Conservation (phyloP, 2,113 vertebrate genomes). For the Gymnogyps californianus region DNA sequence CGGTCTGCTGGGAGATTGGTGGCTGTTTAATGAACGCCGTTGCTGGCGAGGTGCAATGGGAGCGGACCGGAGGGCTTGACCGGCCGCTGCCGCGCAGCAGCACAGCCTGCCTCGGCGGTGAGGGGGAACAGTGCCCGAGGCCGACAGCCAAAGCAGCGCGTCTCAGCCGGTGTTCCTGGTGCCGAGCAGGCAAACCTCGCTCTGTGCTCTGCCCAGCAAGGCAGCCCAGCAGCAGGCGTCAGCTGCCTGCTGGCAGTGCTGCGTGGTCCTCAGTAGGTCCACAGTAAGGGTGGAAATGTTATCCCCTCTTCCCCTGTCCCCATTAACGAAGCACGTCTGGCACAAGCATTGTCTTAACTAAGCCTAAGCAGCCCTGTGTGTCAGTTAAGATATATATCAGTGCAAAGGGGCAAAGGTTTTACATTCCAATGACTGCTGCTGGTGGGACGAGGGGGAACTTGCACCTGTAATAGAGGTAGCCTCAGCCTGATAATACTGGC, state of each 20-base stretch:
- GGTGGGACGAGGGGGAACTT: neutral
- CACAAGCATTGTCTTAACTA: neutral
- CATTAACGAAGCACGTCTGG: too few relatives aligned
- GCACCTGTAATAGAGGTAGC: neutral
- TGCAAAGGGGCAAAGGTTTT: neutral
- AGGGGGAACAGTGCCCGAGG: neutral
- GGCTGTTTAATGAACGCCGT: neutral
- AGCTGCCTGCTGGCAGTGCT: neutral
- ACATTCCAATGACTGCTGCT: neutral
- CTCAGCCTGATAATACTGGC: neutral
- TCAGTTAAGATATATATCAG: neutral
- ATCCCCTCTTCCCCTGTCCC: neutral
- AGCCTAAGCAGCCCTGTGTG: neutral
- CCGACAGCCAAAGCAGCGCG: fast-evolving
- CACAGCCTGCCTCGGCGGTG: fast-evolving
- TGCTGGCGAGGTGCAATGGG: neutral
- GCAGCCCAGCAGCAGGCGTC: neutral
- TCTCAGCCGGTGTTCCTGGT: neutral
- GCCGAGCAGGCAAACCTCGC: neutral
- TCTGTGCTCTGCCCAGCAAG: fast-evolving
- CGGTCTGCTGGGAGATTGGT: neutral
- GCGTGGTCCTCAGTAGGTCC: neutral
- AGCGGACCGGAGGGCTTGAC: neutral
- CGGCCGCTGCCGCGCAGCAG: neutral
- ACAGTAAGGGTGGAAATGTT: neutral